Evolutionary conservation across 64 coral and sea anemone species (phyloP).

Genomic region (Catalaphyllia jardinei): DNA sequence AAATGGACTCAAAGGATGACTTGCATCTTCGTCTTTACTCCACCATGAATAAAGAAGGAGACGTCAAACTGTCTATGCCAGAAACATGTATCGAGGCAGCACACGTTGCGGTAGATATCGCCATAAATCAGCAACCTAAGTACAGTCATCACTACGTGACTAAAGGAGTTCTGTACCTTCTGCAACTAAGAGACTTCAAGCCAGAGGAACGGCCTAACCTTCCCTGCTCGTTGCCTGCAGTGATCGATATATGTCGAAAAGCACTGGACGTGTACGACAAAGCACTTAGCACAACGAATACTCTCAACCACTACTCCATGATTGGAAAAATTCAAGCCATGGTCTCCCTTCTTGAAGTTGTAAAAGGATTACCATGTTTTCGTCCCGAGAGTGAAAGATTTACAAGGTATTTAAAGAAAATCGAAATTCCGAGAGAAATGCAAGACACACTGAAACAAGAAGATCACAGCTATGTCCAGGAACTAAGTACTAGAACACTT

Average conservation of each 20-base stretch:
- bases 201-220: background rate
- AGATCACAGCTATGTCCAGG: slow-evolving; percentile 19
- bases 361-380: slow-evolving; percentile 33
- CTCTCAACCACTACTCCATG: slow-evolving; percentile 22
- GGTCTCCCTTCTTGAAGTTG: slow-evolving; percentile 37
- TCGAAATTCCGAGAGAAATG: background rate
- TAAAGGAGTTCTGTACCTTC: slow-evolving; percentile 44
- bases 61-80: background rate
- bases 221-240: background rate
- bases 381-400: background rate
- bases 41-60: background rate
- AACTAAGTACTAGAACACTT: background rate
- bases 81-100: slow-evolving; percentile 43
- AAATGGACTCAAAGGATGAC: slow-evolving; percentile 11
- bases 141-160: slow-evolving; percentile 39
- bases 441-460: background rate
- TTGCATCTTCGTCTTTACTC: background rate
- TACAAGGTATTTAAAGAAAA: slow-evolving; percentile 11
- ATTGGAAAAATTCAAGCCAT: slow-evolving; percentile 58
- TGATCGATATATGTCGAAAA: slow-evolving; percentile 27
- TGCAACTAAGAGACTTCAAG: slow-evolving; percentile 28
- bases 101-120: slow-evolving; percentile 47
- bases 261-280: slow-evolving; percentile 30
- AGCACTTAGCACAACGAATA: background rate
- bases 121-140: slow-evolving; percentile 21